These are phyloP conservation scores for Endomychus coccineus DNA, from an alignment of 2,888 invertebrate genomes.

Conservation along the genomic window DNA sequence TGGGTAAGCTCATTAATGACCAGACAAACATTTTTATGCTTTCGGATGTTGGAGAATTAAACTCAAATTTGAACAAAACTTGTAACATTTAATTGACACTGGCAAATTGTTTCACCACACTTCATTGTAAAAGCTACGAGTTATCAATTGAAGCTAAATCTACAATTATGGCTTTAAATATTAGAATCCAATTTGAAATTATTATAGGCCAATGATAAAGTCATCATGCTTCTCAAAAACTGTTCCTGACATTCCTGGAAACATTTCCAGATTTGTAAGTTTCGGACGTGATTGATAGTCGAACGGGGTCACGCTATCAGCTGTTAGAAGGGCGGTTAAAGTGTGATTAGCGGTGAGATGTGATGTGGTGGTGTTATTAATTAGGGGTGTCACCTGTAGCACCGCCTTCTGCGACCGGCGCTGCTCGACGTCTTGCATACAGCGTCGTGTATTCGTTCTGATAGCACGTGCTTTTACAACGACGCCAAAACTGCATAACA, in stretches of 20 bases:
- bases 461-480: constrained; percentile 17
- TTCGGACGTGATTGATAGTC: not conserved
- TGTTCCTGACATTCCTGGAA: not conserved
- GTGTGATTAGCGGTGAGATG: constrained; percentile 12
- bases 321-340: too few species aligned
- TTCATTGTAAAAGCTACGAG: constrained; percentile 1
- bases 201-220: too few species aligned
- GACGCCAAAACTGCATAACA: too few species aligned
- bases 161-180: too few species aligned
- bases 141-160: too few species aligned
- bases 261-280: not conserved
- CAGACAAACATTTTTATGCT: too few species aligned
- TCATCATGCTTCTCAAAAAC: not conserved
- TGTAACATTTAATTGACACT: too few species aligned
- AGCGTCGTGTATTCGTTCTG: constrained; percentile 11
- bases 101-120: not conserved
- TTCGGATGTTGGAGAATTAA: too few species aligned
- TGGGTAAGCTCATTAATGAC: too few species aligned
- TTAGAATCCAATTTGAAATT: too few species aligned
- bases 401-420: constrained; percentile 15
- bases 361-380: constrained; percentile 16
- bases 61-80: too few species aligned
- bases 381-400: constrained; percentile 19
- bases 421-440: constrained; percentile 13
- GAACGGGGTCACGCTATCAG: too few species aligned